Percentiles rank a stretch among this genome's conserved stretches.
Evolutionary conservation across 2,797 vertebrate genomes (phyloP).

Genomic region (Iguana delicatissima): DNA sequence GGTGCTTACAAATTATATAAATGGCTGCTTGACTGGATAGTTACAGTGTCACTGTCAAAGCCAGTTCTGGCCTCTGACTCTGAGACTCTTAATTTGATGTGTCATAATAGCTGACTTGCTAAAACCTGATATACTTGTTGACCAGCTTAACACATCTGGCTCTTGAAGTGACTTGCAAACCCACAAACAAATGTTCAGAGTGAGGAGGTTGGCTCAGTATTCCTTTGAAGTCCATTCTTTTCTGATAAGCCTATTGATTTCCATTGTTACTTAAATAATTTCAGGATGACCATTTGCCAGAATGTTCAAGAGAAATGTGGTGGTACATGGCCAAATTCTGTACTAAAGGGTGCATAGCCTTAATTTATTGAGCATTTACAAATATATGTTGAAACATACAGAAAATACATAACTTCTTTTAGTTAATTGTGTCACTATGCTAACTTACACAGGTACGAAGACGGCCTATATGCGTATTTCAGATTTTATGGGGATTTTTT

Average conservation of each 20-base stretch:
- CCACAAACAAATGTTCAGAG: slow-evolving; percentile 22
- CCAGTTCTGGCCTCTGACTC: slow-evolving; percentile 54
- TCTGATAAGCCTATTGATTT: background rate
- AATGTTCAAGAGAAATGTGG: background rate
- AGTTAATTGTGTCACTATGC: background rate
- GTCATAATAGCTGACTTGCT: slow-evolving; percentile 66
- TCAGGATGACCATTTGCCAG: background rate
- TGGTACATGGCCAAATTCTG: background rate
- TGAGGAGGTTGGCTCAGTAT: background rate
- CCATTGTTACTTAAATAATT: background rate
- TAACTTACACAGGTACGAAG: background rate
- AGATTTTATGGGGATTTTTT: background rate
- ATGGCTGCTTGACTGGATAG: slow-evolving; percentile 5
- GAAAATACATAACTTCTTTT: background rate
- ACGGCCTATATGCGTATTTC: background rate
- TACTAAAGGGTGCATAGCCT: background rate
- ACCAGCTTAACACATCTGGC: slow-evolving; percentile 60
- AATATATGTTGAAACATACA: background rate
- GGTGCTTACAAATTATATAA: background rate
- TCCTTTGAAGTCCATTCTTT: background rate
- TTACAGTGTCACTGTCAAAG: slow-evolving; percentile 43
- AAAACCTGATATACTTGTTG: slow-evolving; percentile 74
- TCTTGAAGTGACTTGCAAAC: slow-evolving; percentile 60
- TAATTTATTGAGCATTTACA: background rate
- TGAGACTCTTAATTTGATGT: slow-evolving; percentile 66